Conservation (phyloP, 2,888 invertebrate genomes). For the Ceriagrion tenellum region DNA sequence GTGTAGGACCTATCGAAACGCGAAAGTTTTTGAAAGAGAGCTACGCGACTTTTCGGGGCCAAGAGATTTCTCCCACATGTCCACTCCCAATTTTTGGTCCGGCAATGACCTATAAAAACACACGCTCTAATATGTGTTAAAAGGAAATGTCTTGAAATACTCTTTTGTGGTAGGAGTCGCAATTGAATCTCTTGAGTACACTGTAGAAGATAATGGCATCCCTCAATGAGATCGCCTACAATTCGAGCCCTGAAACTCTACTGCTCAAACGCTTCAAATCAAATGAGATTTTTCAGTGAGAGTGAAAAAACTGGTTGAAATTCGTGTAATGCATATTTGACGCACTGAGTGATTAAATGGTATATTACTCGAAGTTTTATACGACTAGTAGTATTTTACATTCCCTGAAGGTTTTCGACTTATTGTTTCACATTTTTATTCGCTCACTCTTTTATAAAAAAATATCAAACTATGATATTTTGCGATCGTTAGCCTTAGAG, state of each 20-base stretch:
- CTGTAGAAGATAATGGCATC: not conserved
- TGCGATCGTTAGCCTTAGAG: too few species aligned
- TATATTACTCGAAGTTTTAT: too few species aligned
- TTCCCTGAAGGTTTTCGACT: too few species aligned
- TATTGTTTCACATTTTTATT: not conserved
- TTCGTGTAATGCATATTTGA: too few species aligned
- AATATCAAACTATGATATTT: too few species aligned
- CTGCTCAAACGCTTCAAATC: too few species aligned
- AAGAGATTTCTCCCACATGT: constrained; percentile 48
- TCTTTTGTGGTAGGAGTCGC: not conserved
- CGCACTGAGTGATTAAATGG: too few species aligned
- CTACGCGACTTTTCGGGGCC: constrained; percentile 51
- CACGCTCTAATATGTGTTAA: constrained; percentile 28
- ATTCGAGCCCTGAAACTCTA: not conserved
- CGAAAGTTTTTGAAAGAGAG: constrained; percentile 43
- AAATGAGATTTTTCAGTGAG: too few species aligned
- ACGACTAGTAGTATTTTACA: too few species aligned
- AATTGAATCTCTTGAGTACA: not conserved
- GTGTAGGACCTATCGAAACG: not conserved
- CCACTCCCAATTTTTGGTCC: constrained; percentile 46
- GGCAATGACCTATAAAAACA: constrained; percentile 55
- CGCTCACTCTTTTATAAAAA: not conserved
- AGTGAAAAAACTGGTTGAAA: too few species aligned
- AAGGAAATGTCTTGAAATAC: not conserved
- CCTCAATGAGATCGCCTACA: not conserved